phyloP scores from a whole-genome alignment of 2,113 vertebrate species.

The Pardalotus punctatus region DNA sequence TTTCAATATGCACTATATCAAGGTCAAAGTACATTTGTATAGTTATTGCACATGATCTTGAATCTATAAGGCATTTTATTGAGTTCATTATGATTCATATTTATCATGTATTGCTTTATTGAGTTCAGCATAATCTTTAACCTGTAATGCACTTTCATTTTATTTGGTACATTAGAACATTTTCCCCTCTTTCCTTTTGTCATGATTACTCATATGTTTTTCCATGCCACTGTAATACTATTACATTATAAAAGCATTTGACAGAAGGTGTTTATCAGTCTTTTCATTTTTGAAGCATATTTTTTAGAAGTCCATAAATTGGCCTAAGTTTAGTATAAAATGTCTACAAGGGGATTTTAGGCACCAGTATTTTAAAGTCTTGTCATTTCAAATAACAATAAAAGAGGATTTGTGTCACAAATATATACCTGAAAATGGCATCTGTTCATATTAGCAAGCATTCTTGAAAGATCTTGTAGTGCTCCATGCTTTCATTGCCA shows the following conservation, averaged over 20 bases:
- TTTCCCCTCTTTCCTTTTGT: neutral
- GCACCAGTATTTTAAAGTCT: neutral
- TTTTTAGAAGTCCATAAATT: neutral
- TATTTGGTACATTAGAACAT: neutral
- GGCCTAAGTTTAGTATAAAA: neutral
- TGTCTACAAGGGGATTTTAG: neutral
- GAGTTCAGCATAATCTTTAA: conserved; percentile 15
- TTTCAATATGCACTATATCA: neutral
- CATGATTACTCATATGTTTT: neutral
- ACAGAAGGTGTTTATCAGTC: neutral
- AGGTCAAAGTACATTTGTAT: neutral
- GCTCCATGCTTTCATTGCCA: neutral
- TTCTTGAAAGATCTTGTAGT: neutral
- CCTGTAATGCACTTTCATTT: conserved; percentile 11
- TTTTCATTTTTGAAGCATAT: conserved; percentile 1
- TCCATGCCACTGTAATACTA: neutral
- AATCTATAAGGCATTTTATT: conserved; percentile 16
- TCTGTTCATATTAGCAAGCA: neutral
- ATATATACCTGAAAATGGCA: neutral
- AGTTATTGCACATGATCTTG: neutral
- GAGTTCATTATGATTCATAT: conserved; percentile 11
- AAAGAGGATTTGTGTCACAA: neutral
- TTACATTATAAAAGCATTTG: neutral
- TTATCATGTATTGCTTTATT: conserved; percentile 11
- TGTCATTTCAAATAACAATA: neutral